Evolutionary conservation across 2,888 invertebrate species (phyloP), one percentile per base, ranked within the genome.

Genomic region (Eupithecia insigniata): DNA sequence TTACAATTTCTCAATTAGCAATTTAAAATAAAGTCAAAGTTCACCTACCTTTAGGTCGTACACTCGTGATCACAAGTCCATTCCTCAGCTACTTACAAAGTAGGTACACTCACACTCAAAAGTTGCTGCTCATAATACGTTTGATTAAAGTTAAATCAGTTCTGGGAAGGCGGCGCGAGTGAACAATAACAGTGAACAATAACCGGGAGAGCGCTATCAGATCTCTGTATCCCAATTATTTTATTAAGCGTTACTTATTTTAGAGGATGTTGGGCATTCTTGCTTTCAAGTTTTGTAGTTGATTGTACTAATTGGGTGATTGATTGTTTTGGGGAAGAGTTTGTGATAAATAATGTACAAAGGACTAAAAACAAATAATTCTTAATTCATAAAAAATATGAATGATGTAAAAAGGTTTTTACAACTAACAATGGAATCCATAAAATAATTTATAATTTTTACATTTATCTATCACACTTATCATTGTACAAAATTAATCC

Each of bases 211-310:
- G 30, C 70, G 71, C 71, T 74, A 74, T 74, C 74, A 69, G 74
- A 74, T 74, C 74, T 62, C 69, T 18, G 74, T 61, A 67, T 71
- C 60, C 76, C 78, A 79, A 79, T 80, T 80, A 80, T 78, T 79
- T 80, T 76, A 78, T 80, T 80, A 79, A 76, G 73, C 73, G 75
- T 77, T 73, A 72, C 72, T 69, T 68, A 67, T 66, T 46, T 60
- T 32, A 51, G 69, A 73, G 78, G 76, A 77, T 78, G 75, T 67
- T 39, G 70, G 70, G 74, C 79, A 75, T 78, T 76, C 75, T 74
- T 55, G 55, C 55, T 55, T 14, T 77, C 28, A 61, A 39, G 55
- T 69, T 73, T 71, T 75, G 58, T 62, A 60, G 30, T 43, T 66
- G 43, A 71, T 60, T 74, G 74, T 74, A 71, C 71, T 69, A 66